phyloP scores from a whole-genome alignment of 2,113 vertebrate species.

The Pomatorhinus ruficollis region DNA sequence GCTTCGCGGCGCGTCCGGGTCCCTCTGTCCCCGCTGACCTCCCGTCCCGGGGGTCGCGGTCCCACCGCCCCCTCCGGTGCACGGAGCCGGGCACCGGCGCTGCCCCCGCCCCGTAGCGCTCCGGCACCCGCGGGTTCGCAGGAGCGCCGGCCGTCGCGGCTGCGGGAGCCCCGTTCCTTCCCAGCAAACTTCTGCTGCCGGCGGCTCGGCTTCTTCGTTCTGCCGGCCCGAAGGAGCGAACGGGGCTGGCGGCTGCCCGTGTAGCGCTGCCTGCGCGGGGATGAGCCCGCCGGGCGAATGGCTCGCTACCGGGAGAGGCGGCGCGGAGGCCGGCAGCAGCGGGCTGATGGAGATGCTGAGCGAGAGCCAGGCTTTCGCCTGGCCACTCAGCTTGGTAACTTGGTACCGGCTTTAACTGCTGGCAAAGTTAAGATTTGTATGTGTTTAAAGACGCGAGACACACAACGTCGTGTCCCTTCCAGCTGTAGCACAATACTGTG shows the following conservation, averaged over 20 bases:
- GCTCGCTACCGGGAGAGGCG: background rate
- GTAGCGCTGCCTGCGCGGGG: background rate
- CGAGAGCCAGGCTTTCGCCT: background rate
- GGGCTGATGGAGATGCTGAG: background rate
- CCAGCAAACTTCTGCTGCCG: background rate
- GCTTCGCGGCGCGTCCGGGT: background rate
- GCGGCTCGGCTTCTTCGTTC: background rate
- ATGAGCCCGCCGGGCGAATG: fast-evolving
- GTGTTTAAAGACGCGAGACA: background rate
- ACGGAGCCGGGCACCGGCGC: background rate
- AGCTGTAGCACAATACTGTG: fast-evolving
- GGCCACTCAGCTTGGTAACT: background rate
- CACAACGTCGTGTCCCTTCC: background rate
- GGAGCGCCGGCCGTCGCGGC: background rate
- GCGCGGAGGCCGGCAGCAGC: background rate
- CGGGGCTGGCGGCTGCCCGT: background rate
- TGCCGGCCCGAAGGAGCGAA: background rate
- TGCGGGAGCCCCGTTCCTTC: background rate
- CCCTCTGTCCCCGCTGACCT: background rate
- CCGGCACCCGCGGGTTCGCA: background rate
- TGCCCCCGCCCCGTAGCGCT: background rate
- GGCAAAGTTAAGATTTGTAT: background rate
- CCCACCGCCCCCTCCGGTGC: background rate
- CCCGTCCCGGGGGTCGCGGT: background rate
- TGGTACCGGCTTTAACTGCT: background rate